Evolutionary conservation across 2,797 vertebrate genomes (phyloP).

Genomic region (Salarias fasciatus): DNA sequence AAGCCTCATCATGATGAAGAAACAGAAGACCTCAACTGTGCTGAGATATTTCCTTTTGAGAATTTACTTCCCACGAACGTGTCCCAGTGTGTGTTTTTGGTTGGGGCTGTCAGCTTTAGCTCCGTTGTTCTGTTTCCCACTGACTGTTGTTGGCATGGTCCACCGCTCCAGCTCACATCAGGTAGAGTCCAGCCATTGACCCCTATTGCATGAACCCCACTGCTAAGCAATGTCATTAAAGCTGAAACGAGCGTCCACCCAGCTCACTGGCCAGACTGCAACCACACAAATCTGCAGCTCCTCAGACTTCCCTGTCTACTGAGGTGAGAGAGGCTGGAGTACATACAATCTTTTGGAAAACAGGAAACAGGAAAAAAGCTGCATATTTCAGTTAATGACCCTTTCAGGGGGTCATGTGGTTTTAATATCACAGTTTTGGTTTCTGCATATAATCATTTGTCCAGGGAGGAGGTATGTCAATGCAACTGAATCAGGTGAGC

Average conservation of each 20-base stretch:
- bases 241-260: constrained; percentile 61
- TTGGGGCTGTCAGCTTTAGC: constrained; percentile 31
- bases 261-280: constrained; percentile 63
- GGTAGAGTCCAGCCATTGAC: constrained; percentile 72
- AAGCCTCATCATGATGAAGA: constrained; percentile 40
- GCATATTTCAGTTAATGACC: no score
- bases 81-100: constrained; percentile 41
- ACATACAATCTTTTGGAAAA: constrained; percentile 8
- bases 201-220: constrained; percentile 72
- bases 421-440: no score
- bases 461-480: no score
- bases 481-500: no score
- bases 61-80: constrained; percentile 49
- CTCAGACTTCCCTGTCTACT: constrained; percentile 62
- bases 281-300: constrained; percentile 61
- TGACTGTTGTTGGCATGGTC: constrained; percentile 62
- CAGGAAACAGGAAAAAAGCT: constrained; percentile 25
- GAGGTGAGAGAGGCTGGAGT: not conserved
- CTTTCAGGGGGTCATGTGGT: no score
- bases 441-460: no score
- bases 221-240: constrained; percentile 81
- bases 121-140: constrained; percentile 60
- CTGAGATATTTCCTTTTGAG: constrained; percentile 21
- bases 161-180: constrained; percentile 63
- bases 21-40: constrained; percentile 34